A percentile compares a stretch with the other conserved stretches of the same genome.
phyloP scores from a whole-genome alignment of 1,140 invertebrate species.

The Elymnias hypermnestra region DNA sequence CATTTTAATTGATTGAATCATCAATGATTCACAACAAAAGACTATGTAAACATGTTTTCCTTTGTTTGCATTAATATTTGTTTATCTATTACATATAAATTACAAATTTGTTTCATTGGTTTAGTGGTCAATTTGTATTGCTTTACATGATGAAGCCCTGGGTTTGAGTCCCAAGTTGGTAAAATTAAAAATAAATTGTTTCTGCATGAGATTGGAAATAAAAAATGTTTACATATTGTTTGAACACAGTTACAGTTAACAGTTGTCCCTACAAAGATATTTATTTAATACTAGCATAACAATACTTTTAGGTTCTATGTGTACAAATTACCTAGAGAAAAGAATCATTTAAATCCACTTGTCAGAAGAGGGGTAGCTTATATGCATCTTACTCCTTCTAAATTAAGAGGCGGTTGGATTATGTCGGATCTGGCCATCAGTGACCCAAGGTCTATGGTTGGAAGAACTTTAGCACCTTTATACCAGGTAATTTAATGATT shows the following conservation, averaged over 20 bases:
- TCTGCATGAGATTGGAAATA: too few species aligned
- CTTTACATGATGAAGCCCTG: too few species aligned
- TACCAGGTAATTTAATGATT: constrained; percentile 75
- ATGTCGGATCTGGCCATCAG: constrained; percentile 83
- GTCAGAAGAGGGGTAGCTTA: constrained; percentile 83
- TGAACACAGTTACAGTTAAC: background rate
- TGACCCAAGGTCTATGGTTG: constrained; percentile 83
- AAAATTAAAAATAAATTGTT: too few species aligned
- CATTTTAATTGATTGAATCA: background rate
- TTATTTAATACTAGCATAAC: too few species aligned
- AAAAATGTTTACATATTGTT: background rate
- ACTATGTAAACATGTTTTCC: constrained; percentile 1
- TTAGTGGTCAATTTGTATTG: too few species aligned
- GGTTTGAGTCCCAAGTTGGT: too few species aligned
- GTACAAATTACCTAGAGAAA: constrained; percentile 87
- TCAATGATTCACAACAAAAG: constrained; percentile 12
- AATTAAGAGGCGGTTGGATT: constrained; percentile 79
- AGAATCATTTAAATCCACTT: constrained; percentile 72
- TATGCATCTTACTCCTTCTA: constrained; percentile 83
- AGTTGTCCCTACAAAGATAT: too few species aligned
- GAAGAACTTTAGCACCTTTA: constrained; percentile 81
- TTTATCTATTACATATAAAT: background rate
- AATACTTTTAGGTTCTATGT: constrained; percentile 87
- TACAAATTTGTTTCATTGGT: too few species aligned
- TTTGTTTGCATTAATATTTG: background rate